phyloP scores from a whole-genome alignment of 2,888 invertebrate species.

The Biston betularia region DNA sequence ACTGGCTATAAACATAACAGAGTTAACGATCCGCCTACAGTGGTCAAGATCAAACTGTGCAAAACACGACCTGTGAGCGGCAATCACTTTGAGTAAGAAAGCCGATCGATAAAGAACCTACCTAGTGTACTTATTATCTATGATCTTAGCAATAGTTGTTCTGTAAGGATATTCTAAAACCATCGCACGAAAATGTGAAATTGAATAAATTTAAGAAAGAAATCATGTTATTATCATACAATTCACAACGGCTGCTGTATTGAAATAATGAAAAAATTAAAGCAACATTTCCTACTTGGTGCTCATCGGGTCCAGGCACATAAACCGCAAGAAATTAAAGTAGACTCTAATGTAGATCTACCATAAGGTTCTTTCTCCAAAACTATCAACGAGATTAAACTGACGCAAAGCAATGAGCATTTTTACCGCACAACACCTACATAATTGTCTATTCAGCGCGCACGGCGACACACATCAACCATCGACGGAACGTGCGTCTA shows the following conservation, averaged over 20 bases:
- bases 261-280: no score
- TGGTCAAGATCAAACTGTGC: neutral
- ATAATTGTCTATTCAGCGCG: slow-evolving; percentile 23
- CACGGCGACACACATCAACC: slow-evolving; percentile 21
- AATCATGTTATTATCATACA: no score
- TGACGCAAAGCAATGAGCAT: neutral
- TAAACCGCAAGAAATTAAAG: neutral
- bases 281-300: no score
- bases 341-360: neutral
- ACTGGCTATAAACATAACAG: slow-evolving; percentile 6
- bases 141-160: neutral
- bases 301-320: no score
- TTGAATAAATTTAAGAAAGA: no score
- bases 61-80: neutral
- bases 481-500: slow-evolving; percentile 36
- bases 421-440: slow-evolving; percentile 1
- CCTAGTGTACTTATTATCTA: neutral
- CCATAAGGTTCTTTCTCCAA: neutral
- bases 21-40: slow-evolving; percentile 15
- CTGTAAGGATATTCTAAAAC: no score
- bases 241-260: no score
- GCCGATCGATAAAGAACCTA: no score
- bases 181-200: no score
- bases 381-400: neutral
- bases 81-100: no score